Conservation (phyloP, 1,140 invertebrate species). For the Zophobas atratus region DNA sequence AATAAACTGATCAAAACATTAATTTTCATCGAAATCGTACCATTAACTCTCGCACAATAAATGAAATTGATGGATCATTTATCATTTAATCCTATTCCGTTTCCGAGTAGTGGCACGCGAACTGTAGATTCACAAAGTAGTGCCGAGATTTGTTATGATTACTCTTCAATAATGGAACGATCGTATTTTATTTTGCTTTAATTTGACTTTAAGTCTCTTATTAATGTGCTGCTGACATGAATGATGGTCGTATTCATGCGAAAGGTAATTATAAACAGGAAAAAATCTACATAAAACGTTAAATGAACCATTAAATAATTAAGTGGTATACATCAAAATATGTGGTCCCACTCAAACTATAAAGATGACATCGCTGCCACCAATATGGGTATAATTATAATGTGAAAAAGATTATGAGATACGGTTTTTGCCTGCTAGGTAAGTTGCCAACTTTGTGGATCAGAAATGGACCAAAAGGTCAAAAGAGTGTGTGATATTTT, state of each 20-base stretch:
- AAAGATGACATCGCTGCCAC: slow-evolving; percentile 2
- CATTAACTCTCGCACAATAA: not conserved
- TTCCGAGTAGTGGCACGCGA: slow-evolving; percentile 14
- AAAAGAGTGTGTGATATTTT: too few species aligned
- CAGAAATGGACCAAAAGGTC: too few species aligned
- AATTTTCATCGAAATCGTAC: slow-evolving; percentile 8
- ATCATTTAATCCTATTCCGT: slow-evolving; percentile 16
- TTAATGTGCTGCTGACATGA: not conserved
- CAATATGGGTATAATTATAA: not conserved
- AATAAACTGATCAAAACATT: slow-evolving; percentile 16
- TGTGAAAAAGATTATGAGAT: too few species aligned
- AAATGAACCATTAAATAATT: not conserved
- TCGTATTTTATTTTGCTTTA: not conserved
- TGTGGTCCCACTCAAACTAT: not conserved
- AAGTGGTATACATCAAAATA: too few species aligned
- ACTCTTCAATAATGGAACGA: slow-evolving; percentile 8
- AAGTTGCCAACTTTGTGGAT: too few species aligned
- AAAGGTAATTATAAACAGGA: not conserved
- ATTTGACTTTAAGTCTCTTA: not conserved
- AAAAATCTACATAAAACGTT: not conserved
- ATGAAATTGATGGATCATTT: slow-evolving; percentile 16
- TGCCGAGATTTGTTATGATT: not conserved
- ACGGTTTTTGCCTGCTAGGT: too few species aligned
- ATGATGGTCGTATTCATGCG: not conserved
- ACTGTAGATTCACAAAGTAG: not conserved